These are phyloP conservation scores for Noctua janthina DNA, from an alignment of 2,888 invertebrate species.

Conservation along the genomic window DNA sequence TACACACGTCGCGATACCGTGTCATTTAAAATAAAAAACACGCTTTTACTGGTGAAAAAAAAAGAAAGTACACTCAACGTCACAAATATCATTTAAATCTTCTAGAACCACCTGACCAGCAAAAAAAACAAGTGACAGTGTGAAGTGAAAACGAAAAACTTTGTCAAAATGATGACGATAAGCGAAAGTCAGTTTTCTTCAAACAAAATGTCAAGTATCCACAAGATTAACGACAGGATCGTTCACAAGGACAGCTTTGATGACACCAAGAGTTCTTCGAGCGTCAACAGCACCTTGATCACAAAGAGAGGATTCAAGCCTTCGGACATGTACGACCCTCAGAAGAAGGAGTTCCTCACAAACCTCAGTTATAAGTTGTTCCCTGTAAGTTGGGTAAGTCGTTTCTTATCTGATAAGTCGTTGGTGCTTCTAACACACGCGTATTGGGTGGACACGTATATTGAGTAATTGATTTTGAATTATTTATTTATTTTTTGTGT, in stretches of 20 bases:
- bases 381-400: conserved; percentile 95
- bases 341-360: conserved; percentile 94
- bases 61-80: conserved; percentile 20
- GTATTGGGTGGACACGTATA: conserved; percentile 75
- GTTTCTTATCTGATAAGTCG: conserved; percentile 66
- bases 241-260: conserved; percentile 87
- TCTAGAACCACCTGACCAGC: conserved; percentile 32
- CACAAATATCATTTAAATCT: conserved; percentile 29
- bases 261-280: conserved; percentile 87
- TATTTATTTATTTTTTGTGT: conserved; percentile 54
- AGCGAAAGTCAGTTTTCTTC: conserved; percentile 89
- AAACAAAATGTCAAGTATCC: conserved; percentile 88
- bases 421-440: conserved; percentile 80
- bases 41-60: not conserved
- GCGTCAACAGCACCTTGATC: conserved; percentile 91
- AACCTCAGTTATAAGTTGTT: conserved; percentile 95
- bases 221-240: conserved; percentile 87
- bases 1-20: conserved; percentile 29
- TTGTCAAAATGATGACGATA: conserved; percentile 87
- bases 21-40: conserved; percentile 17
- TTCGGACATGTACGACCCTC: conserved; percentile 95
- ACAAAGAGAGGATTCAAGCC: conserved; percentile 95
- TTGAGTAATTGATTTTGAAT: conserved; percentile 66
- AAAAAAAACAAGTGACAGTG: conserved; percentile 57
- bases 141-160: conserved; percentile 58